phyloP scores from a whole-genome alignment of 2,113 vertebrate species.

The Rhea pennata region DNA sequence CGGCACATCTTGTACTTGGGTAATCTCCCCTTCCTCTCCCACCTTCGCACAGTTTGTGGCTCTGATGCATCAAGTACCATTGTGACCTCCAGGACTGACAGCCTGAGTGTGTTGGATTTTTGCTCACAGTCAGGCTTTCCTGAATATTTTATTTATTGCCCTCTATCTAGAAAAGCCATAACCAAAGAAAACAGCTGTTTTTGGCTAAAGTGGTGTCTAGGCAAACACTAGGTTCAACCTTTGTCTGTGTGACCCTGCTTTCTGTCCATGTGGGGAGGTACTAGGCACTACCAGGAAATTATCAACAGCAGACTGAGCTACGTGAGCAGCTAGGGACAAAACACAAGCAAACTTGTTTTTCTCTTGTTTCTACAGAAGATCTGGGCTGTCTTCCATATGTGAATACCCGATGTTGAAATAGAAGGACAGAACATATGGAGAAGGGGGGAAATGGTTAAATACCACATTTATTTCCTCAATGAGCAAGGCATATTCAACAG shows the following conservation, averaged over 20 bases:
- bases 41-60: neutral
- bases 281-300: fast-evolving
- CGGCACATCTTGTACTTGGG: neutral
- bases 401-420: fast-evolving
- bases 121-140: neutral
- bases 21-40: constrained; percentile 11
- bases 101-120: neutral
- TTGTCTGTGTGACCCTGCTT: fast-evolving
- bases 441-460: neutral
- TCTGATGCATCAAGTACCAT: neutral
- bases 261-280: fast-evolving
- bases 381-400: neutral
- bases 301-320: neutral
- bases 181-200: neutral
- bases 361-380: neutral
- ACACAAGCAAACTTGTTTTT: neutral
- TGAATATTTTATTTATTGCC: neutral
- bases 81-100: neutral
- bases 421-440: neutral
- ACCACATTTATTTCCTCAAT: neutral
- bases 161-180: neutral
- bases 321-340: neutral
- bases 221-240: neutral
- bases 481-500: fast-evolving
- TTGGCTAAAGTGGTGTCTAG: neutral